phyloP scores from a whole-genome alignment of 2,113 vertebrate species.

The Hippocampus barbouri region DNA sequence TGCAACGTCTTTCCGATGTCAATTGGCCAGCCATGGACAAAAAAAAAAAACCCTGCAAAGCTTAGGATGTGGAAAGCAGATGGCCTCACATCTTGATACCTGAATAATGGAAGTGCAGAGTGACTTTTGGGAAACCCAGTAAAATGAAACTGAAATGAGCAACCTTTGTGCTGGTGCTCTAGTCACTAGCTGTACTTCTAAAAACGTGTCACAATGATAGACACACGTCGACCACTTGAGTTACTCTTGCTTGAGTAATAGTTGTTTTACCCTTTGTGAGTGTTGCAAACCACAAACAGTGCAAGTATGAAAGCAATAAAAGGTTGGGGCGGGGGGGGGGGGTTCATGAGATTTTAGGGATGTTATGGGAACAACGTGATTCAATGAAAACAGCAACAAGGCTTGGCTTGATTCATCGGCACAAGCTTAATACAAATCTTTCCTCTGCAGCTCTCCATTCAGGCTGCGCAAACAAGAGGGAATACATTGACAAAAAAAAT shows the following conservation, averaged over 20 bases:
- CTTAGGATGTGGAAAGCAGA: no score
- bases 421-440: background rate
- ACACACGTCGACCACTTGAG: background rate
- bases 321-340: no score
- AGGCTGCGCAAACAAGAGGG: constrained; percentile 1
- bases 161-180: background rate
- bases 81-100: no score
- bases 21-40: no score
- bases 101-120: no score
- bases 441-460: background rate
- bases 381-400: background rate
- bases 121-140: background rate
- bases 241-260: background rate
- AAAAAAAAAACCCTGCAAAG: no score
- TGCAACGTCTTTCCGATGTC: no score
- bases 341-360: background rate
- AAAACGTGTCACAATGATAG: background rate
- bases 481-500: constrained; percentile 17
- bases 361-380: background rate
- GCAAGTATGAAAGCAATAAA: no score
- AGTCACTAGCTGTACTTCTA: background rate
- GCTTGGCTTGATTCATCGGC: background rate
- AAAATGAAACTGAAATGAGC: no score
- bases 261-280: background rate
- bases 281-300: background rate